Percentiles rank a stretch among this genome's conserved stretches.
phyloP scores from a whole-genome alignment of 2,888 invertebrate genomes.

The Hypomecis punctinalis region DNA sequence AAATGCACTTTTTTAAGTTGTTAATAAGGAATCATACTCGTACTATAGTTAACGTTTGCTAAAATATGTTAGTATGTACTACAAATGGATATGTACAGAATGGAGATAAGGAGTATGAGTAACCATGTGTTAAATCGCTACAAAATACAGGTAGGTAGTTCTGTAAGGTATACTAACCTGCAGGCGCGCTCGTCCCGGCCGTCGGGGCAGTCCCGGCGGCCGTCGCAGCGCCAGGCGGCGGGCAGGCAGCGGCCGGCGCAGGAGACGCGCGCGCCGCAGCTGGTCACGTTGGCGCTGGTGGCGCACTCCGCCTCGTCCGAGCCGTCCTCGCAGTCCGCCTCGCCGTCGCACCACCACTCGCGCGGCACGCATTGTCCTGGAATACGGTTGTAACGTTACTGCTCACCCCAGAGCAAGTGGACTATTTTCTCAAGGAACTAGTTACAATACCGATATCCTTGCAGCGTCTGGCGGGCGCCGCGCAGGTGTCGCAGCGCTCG shows the following conservation, averaged over 20 bases:
- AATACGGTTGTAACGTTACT: no score
- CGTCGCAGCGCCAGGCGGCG: slow-evolving; percentile 87
- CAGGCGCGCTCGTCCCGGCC: slow-evolving; percentile 82
- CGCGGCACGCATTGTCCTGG: slow-evolving; percentile 42
- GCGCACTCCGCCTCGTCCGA: slow-evolving; percentile 82
- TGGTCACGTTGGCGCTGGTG: slow-evolving; percentile 62
- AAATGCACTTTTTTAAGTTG: no score
- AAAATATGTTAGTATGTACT: no score
- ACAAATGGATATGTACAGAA: no score
- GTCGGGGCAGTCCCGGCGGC: slow-evolving; percentile 86
- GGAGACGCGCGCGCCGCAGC: slow-evolving; percentile 82
- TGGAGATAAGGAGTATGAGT: no score
- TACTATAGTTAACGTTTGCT: no score
- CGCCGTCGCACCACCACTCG: slow-evolving; percentile 53
- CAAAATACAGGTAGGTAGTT: no score
- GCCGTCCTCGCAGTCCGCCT: slow-evolving; percentile 80
- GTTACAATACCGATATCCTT: no score
- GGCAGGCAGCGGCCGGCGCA: slow-evolving; percentile 85
- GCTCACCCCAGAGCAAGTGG: no score
- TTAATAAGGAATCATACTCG: no score
- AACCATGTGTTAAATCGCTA: no score
- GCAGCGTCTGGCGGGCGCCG: slow-evolving; percentile 58
- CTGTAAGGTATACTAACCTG: slow-evolving; percentile 55
- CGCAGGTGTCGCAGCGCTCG: slow-evolving; percentile 78
- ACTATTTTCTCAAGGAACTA: no score